Evolutionary conservation across 1,140 invertebrate species (phyloP).

Genomic region (Zaprionus tsacasi): DNA sequence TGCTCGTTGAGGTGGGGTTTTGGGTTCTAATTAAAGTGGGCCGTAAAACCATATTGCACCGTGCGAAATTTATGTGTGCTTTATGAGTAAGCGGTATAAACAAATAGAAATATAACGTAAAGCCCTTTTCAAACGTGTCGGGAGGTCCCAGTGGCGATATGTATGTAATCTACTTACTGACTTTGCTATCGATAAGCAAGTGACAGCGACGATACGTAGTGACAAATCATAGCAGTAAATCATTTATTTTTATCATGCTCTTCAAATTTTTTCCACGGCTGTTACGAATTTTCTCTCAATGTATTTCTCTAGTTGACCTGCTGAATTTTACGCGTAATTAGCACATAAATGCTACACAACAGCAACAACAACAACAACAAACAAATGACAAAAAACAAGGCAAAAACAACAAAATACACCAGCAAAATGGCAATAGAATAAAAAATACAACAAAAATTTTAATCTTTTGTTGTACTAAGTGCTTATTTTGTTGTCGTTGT

Average conservation of each 20-base stretch:
- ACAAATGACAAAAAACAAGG: constrained; percentile 19
- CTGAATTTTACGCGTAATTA: constrained; percentile 63
- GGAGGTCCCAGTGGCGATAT: background rate
- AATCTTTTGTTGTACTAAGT: constrained; percentile 26
- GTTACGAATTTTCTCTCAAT: constrained; percentile 10
- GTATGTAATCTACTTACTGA: too few relatives aligned
- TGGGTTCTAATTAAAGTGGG: constrained; percentile 11
- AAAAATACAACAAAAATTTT: constrained; percentile 35
- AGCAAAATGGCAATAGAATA: constrained; percentile 13
- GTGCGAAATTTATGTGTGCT: constrained; percentile 26
- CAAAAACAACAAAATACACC: constrained; percentile 14
- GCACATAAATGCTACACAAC: constrained; percentile 44
- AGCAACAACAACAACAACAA: constrained; percentile 28
- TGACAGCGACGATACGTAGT: background rate
- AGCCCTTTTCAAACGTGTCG: background rate
- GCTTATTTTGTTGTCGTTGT: constrained; percentile 33
- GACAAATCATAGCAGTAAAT: background rate
- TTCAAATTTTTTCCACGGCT: constrained; percentile 1
- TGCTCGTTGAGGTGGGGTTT: constrained; percentile 38
- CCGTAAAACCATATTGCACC: constrained; percentile 39
- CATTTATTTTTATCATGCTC: background rate
- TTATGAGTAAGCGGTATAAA: constrained; percentile 16
- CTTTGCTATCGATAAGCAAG: background rate
- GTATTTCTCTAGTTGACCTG: constrained; percentile 25
- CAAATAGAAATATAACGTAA: background rate